Evolutionary conservation across 1,140 invertebrate species (phyloP).

Genomic region (Heliconius congener): DNA sequence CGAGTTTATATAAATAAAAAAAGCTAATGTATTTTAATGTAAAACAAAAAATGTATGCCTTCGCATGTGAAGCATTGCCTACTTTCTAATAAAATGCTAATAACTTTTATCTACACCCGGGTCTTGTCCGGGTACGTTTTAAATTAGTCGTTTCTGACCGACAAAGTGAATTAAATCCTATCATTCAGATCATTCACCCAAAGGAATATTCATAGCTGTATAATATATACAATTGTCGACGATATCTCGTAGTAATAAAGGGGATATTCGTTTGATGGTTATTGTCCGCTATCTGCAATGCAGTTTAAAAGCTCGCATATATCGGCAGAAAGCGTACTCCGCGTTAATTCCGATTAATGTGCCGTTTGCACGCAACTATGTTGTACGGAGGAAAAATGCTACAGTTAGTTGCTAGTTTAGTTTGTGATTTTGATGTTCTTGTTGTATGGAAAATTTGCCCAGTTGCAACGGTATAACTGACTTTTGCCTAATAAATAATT

Average conservation of each 20-base stretch:
- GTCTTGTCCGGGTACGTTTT: conserved; percentile 26
- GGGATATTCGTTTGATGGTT: conserved; percentile 40
- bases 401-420: conserved; percentile 31
- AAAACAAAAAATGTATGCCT: not conserved
- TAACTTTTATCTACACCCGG: conserved; percentile 8
- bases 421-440: conserved; percentile 6
- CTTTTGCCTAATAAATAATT: too few relatives aligned
- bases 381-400: conserved; percentile 61
- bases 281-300: conserved; percentile 57
- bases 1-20: not conserved
- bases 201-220: conserved; percentile 36
- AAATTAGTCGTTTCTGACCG: conserved; percentile 34
- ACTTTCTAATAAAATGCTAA: conserved; percentile 22
- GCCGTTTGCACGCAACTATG: conserved; percentile 59
- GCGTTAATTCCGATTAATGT: conserved; percentile 74
- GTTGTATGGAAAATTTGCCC: too few relatives aligned
- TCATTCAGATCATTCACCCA: conserved; percentile 36
- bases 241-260: conserved; percentile 41
- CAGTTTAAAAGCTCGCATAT: conserved; percentile 60
- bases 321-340: conserved; percentile 57
- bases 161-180: conserved; percentile 40
- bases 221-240: conserved; percentile 36
- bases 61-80: not conserved
- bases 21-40: not conserved
- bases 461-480: too few relatives aligned